phyloP scores from a whole-genome alignment of 2,113 vertebrate genomes.

The Onychostruthus taczanowskii region DNA sequence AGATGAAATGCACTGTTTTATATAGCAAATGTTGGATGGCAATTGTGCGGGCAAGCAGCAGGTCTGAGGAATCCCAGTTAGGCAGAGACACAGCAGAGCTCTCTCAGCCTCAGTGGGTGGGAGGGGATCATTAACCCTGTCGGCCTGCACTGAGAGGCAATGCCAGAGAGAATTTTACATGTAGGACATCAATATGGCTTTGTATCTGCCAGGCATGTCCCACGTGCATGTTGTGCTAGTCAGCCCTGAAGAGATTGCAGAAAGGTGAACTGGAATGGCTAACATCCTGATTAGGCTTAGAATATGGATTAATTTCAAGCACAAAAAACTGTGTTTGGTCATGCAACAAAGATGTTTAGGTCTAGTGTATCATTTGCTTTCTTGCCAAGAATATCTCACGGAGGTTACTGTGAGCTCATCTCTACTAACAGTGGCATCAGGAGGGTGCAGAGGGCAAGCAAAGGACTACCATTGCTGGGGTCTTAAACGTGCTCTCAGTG shows the following conservation, averaged over 20 bases:
- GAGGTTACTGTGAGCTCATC: background rate
- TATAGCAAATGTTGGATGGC: background rate
- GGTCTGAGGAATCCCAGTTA: background rate
- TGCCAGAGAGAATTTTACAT: background rate
- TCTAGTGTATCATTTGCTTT: background rate
- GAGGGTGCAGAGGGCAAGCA: background rate
- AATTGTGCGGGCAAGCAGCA: background rate
- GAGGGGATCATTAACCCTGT: background rate
- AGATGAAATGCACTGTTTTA: background rate
- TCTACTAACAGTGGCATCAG: background rate
- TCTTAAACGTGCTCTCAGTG: background rate
- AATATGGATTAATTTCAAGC: background rate
- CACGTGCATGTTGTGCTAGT: rapidly evolving
- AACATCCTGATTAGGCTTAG: background rate
- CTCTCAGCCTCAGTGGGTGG: background rate
- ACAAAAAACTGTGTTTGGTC: background rate
- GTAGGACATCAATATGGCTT: background rate
- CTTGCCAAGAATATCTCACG: background rate
- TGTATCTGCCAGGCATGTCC: background rate
- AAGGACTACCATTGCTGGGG: background rate
- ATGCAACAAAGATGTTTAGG: background rate
- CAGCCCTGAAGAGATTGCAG: background rate
- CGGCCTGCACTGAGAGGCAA: background rate
- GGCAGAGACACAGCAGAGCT: background rate
- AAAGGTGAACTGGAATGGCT: background rate